Evolutionary conservation across 2,888 invertebrate species (phyloP).

Genomic region (Chaetogeoica ovagalla): DNA sequence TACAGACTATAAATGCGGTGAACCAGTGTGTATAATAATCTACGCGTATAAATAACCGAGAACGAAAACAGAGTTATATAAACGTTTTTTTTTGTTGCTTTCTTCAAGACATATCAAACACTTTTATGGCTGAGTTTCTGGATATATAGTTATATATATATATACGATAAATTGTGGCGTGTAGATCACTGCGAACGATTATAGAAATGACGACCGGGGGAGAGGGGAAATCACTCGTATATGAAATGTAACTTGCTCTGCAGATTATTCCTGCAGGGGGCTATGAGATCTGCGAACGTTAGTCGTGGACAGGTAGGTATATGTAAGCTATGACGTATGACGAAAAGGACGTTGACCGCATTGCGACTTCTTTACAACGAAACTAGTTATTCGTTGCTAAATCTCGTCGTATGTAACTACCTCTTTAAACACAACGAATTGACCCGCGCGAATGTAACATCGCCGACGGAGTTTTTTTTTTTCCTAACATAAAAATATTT

Average conservation of each 20-base stretch:
- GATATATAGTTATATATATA: too few relatives aligned
- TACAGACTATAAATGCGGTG: too few relatives aligned
- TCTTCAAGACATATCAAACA: too few relatives aligned
- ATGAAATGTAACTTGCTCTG: constrained; percentile 28
- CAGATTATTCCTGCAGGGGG: constrained; percentile 30
- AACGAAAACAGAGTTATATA: too few relatives aligned
- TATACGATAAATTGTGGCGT: background rate
- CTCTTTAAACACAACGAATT: background rate
- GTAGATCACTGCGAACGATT: background rate
- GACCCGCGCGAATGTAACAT: background rate
- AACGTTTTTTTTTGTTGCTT: too few relatives aligned
- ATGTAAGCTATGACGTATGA: background rate
- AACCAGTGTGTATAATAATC: too few relatives aligned
- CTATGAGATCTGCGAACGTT: constrained; percentile 7
- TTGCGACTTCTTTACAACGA: constrained; percentile 19
- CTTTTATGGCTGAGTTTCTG: too few relatives aligned
- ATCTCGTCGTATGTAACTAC: background rate
- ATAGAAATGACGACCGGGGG: background rate
- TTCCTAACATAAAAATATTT: background rate
- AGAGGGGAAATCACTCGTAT: background rate
- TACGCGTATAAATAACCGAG: too few relatives aligned
- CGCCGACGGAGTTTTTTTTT: background rate
- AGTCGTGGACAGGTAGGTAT: background rate
- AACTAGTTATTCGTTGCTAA: constrained; percentile 46
- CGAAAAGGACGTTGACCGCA: constrained; percentile 32